Evolutionary conservation across 1,140 invertebrate genomes (phyloP), one percentile per base, ranked within the genome.

Genomic region (Littorina saxatilis): DNA sequence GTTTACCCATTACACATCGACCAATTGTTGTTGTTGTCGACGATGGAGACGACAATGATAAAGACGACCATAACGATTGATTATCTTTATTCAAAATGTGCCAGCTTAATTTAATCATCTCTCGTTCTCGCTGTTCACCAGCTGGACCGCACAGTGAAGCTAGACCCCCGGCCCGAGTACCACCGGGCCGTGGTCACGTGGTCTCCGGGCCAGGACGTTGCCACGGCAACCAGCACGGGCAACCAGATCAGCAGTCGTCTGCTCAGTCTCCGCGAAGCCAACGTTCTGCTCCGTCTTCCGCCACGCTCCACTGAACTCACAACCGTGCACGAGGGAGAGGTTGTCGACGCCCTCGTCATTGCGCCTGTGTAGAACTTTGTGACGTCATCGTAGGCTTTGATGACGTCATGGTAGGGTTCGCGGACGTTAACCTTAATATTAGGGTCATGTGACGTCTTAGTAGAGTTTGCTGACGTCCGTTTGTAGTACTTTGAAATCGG

Each of bases 201-300:
- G 93, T 11, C 32, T 2, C 43, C 77, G 39, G 76, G 55, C 27
- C 85, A 91, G 27, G 87, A 91, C 17, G 85, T 94, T 70, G 95
- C 96, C 5, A 85, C 90, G 47, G 96, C 96, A 50, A 92, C 90
- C 5, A 92, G 91, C 82, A 94, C 93, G 61, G 93, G 93, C 15
- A 94, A 95, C 93, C 96, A 98, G 94, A 95, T 96, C 79, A 97
- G 96, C 90, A 97, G 96, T 89, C 94, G 96, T 1, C 90, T 98
- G 61, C 93, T 96, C 78, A 97, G 96, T 89, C 94, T 96, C 85
- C 94, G 94, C 61, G 93, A 94, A 23, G 96, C 96, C 1, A 95
- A 95, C 91, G 95, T 94, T 29, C 92, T 98, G 3, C 87, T 97
- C 15, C 91, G 95, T 83, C 90, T 97, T 79, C 96, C 96, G 23